Base-by-base conservation (phyloP, 2,113 vertebrate species). In the Chloroceryle aenea region DNA sequence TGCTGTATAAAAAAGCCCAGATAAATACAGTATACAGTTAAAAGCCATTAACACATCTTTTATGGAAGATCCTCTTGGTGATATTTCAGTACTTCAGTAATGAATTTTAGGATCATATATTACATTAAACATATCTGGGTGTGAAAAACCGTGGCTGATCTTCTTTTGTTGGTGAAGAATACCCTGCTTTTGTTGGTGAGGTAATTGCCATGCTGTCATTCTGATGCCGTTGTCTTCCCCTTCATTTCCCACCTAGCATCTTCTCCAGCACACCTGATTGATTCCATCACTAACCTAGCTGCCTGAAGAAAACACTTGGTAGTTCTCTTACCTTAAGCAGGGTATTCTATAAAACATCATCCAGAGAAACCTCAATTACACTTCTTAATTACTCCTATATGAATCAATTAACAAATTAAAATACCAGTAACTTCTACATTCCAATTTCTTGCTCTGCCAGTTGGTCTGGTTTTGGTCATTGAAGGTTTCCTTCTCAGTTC, bases 1-100 rank as follows among this genome's bases (percentile, higher is more conserved):
- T 34, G 29, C 72, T 56, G 21, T 86, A 80, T 26, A 20, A 76
- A 95, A 80, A 85, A 59, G 21, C 15, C 55, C 48, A 84, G 61
- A 84, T 71, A 93, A 93, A 91, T 90, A 91, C 34, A 85, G 74
- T 71, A 90, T 55, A 83, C 67, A 55, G 64, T 90, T 88, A 93
- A 97, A 95, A 96, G 34, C 52, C 32, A 84, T 69, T 83, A 89
- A 69, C 53, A 56, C 38, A 83, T 86, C 56, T 71, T 90, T 78
- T 78, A 48, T 12, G 59, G 64, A 90, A 83, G 43, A 94, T 66
- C 42, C n/a, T 83, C 62, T 6, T 1, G 32, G 82, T 86, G 75
- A 73, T 94, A 85, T 75, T 89, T 97, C 25, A 55, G 87, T 69
- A 59, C 43, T 94, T 88, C 20, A 36, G 55, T 63, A 90, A 90